A percentile compares a stretch with the other conserved stretches of the same genome.
These are phyloP conservation scores for Genyomyrus donnyi DNA, from an alignment of 2,113 vertebrate species.

Conservation along the genomic window DNA sequence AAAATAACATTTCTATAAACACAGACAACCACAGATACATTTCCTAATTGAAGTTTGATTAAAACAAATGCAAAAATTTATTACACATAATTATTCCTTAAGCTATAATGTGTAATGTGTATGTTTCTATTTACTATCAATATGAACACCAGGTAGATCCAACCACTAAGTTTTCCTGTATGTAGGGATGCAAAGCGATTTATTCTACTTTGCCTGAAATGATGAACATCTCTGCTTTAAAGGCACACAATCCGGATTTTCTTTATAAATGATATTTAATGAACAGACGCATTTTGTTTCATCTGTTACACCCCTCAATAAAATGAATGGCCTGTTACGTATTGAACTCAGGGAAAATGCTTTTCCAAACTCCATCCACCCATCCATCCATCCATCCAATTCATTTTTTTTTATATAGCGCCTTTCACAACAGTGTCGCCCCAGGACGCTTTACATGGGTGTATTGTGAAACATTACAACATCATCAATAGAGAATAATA, in stretches of 20 bases:
- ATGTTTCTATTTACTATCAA: neutral
- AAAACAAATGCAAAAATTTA: neutral
- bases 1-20: neutral
- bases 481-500: no score
- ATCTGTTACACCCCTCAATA: neutral
- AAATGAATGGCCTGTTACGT: neutral
- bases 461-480: no score
- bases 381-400: no score
- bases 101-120: neutral
- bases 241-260: neutral
- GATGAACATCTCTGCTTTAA: neutral
- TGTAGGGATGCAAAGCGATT: neutral
- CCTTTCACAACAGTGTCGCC: no score
- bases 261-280: neutral
- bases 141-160: neutral
- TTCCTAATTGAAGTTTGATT: neutral
- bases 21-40: neutral
- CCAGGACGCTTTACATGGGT: no score
- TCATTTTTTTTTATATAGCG: no score
- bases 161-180: neutral
- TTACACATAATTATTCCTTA: neutral
- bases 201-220: neutral
- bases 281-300: no score
- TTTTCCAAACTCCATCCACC: no score
- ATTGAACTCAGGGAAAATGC: no score